Percentiles rank a stretch among this genome's conserved stretches.
These are phyloP conservation scores for Allolobophora icterica DNA, from an alignment of 2,888 invertebrate species.

Conservation along the genomic window DNA sequence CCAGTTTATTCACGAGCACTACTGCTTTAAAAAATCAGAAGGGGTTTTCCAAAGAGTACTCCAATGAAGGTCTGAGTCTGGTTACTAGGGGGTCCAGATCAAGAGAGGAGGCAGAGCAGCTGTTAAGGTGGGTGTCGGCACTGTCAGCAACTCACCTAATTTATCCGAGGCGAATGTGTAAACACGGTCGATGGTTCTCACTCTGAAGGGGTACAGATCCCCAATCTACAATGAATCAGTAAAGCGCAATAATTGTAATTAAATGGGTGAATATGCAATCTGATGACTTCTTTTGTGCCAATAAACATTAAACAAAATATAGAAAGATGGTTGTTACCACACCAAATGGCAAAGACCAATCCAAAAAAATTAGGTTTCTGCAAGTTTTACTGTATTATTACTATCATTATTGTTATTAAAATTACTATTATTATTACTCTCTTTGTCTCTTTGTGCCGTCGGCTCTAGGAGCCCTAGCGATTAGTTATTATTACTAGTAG, in stretches of 20 bases:
- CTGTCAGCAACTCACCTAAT: slow-evolving; percentile 42
- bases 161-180: slow-evolving; percentile 48
- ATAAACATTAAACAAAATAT: neutral
- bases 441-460: too few species aligned
- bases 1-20: too few species aligned
- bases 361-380: neutral
- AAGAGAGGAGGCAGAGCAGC: too few species aligned
- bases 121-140: too few species aligned
- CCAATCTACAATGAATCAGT: neutral
- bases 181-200: slow-evolving; percentile 56
- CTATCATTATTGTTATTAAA: neutral
- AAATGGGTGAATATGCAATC: neutral
- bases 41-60: too few species aligned
- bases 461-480: too few species aligned
- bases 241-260: neutral
- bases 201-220: slow-evolving; percentile 53
- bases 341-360: neutral
- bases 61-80: too few species aligned
- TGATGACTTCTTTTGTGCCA: neutral
- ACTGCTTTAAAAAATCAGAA: too few species aligned
- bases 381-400: neutral
- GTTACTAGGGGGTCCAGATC: too few species aligned
- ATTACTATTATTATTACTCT: too few species aligned
- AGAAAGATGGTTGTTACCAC: neutral
- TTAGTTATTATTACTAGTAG: neutral